These are phyloP conservation scores for Ivindomyrus marchei DNA, from an alignment of 2,113 vertebrate species.

Conservation along the genomic window DNA sequence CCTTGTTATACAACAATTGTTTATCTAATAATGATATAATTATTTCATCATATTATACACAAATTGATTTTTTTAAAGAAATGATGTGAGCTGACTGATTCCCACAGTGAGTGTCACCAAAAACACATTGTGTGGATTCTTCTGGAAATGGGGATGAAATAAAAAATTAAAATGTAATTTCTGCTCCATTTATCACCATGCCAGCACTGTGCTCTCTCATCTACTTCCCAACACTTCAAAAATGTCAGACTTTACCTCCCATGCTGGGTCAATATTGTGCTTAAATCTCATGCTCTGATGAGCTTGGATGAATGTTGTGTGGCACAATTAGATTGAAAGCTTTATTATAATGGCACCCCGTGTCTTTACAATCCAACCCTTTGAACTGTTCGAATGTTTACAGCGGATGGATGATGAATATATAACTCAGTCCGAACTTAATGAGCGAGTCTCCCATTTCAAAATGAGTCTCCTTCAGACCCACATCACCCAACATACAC, in stretches of 20 bases:
- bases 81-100: not conserved
- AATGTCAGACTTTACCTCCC: conserved; percentile 49
- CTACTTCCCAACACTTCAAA: conserved; percentile 38
- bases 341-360: conserved; percentile 60
- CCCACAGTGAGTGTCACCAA: not conserved
- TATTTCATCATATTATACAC: not conserved
- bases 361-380: conserved; percentile 49
- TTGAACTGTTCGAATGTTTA: conserved; percentile 64
- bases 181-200: conserved; percentile 67
- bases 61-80: not conserved
- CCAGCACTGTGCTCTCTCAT: conserved; percentile 47
- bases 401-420: conserved; percentile 53
- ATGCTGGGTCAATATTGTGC: conserved; percentile 67
- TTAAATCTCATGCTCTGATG: conserved; percentile 71
- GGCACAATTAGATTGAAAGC: conserved; percentile 56
- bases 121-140: not conserved
- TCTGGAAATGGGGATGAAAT: conserved; percentile 31
- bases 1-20: not conserved
- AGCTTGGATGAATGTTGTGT: conserved; percentile 50
- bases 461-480: conserved; percentile 12
- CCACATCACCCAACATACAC: conserved; percentile 22
- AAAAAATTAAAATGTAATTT: conserved; percentile 56
- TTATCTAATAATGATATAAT: not conserved
- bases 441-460: conserved; percentile 34
- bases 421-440: conserved; percentile 40